Conservation (phyloP, 2,888 invertebrate species). For the Cataglyphis rosenhaueri region DNA sequence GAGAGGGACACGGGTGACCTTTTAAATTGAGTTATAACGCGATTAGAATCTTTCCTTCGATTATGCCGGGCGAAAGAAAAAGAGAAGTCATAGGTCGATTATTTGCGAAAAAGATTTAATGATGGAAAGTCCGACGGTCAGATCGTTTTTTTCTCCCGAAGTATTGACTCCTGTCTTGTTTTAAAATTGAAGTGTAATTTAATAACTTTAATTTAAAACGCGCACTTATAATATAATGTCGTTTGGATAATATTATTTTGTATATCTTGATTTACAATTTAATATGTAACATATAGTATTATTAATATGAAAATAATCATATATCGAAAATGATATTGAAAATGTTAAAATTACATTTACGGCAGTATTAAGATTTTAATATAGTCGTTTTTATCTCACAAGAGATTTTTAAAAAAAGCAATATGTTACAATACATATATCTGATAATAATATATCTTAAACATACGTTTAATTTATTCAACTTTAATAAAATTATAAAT, state of each 20-base stretch:
- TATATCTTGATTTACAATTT: not conserved
- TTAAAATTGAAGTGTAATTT: not conserved
- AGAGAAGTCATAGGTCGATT: slow-evolving; percentile 29
- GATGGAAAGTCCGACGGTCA: not conserved
- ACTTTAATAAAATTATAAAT: not conserved
- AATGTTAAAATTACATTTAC: too few relatives aligned
- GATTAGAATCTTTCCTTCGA: slow-evolving; percentile 29
- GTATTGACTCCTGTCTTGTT: not conserved
- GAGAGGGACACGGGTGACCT: not conserved
- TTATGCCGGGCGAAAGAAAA: not conserved
- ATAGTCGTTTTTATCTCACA: not conserved
- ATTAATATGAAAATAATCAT: slow-evolving; percentile 1
- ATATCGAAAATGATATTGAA: not conserved
- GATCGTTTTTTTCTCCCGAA: not conserved
- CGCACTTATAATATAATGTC: not conserved
- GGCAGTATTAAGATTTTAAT: not conserved
- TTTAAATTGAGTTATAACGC: slow-evolving; percentile 35
- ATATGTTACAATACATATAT: not conserved
- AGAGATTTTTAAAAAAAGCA: slow-evolving; percentile 7
- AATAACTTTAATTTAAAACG: not conserved
- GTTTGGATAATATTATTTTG: not conserved
- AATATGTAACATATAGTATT: not conserved
- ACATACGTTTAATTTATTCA: not conserved
- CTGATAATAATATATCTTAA: not conserved
- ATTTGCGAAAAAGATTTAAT: not conserved